Evolutionary conservation across 2,113 vertebrate species (phyloP).

Genomic region (Mirounga angustirostris): DNA sequence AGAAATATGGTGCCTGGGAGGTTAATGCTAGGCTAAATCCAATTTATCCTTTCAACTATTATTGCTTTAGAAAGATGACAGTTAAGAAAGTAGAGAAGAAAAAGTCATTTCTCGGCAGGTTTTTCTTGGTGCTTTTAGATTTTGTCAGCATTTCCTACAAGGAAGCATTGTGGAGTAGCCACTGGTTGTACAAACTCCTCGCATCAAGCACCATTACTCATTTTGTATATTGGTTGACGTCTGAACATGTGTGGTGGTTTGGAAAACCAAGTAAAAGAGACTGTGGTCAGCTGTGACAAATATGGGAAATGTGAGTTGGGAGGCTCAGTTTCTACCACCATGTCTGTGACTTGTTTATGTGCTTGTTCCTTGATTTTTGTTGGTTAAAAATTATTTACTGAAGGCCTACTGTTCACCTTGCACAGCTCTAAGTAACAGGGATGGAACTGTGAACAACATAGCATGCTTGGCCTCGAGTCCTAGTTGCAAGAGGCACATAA

Average conservation of each 20-base stretch:
- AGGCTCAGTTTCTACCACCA: neutral
- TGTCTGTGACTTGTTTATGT: neutral
- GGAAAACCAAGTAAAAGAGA: neutral
- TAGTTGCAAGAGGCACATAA: neutral
- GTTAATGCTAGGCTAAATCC: neutral
- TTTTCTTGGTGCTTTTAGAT: neutral
- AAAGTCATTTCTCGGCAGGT: neutral
- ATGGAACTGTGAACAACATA: neutral
- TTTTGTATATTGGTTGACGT: neutral
- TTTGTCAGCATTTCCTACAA: neutral
- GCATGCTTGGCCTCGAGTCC: neutral
- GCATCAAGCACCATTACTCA: neutral
- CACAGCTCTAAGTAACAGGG: neutral
- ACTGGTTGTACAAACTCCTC: neutral
- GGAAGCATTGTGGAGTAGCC: neutral
- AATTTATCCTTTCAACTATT: constrained; percentile 2
- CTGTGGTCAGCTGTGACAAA: neutral
- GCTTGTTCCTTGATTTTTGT: neutral
- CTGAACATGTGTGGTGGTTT: neutral
- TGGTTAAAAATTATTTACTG: neutral
- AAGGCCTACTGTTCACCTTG: neutral
- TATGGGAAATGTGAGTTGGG: neutral
- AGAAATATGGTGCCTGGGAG: neutral
- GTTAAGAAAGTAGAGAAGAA: neutral
- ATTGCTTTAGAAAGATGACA: neutral